phyloP scores from a whole-genome alignment of 2,113 vertebrate species.

The Perca fluviatilis region DNA sequence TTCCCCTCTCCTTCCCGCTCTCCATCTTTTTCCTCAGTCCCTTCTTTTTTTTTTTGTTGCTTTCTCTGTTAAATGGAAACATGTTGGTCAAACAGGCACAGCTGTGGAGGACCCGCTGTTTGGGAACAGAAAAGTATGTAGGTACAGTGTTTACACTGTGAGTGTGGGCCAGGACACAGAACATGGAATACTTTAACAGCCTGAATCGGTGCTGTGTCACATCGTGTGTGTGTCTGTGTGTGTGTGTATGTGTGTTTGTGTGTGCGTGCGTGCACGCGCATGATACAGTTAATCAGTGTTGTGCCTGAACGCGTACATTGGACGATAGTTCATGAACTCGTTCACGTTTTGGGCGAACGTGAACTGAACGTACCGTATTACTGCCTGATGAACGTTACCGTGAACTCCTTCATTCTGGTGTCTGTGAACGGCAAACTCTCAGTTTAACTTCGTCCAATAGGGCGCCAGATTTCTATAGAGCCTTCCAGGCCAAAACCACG shows the following conservation, averaged over 20 bases:
- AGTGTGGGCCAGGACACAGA: conserved; percentile 22
- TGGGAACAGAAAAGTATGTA: conserved; percentile 40
- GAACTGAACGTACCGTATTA: no score
- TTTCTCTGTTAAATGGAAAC: conserved; percentile 64
- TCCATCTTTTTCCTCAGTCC: conserved; percentile 19
- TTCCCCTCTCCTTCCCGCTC: neutral
- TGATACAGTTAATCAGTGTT: neutral
- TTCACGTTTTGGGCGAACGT: no score
- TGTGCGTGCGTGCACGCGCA: neutral
- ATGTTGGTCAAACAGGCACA: conserved; percentile 61
- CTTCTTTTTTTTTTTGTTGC: conserved; percentile 4
- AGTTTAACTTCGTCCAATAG: no score
- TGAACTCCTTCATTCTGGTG: no score
- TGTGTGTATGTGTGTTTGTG: conserved; percentile 2
- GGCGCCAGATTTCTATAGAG: no score
- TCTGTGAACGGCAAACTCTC: no score
- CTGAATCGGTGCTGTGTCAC: conserved; percentile 47
- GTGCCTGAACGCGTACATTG: no score
- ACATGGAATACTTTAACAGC: conserved; percentile 51
- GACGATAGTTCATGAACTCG: no score
- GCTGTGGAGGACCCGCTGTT: conserved; percentile 50
- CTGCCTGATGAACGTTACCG: no score
- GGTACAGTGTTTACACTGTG: conserved; percentile 9
- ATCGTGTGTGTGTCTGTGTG: conserved; percentile 33
- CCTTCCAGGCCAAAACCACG: no score